Evolutionary conservation across 2,888 invertebrate species (phyloP).

Genomic region (Macrophya annulata): DNA sequence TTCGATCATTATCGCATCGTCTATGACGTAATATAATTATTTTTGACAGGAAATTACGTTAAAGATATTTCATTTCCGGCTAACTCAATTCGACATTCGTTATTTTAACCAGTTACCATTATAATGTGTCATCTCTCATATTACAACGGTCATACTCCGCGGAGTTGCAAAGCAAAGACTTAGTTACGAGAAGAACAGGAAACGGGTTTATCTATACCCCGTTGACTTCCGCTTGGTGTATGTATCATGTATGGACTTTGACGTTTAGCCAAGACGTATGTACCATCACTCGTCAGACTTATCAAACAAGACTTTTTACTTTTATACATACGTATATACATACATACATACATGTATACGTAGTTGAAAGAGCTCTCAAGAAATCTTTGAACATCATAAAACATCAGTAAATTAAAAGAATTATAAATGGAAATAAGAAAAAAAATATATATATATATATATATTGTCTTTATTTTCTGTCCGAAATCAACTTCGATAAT

Average conservation of each 20-base stretch:
- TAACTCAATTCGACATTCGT: neutral
- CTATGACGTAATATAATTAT: neutral
- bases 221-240: neutral
- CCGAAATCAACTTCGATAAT: too few relatives aligned
- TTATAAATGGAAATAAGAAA: neutral
- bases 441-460: neutral
- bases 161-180: neutral
- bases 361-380: conserved; percentile 1
- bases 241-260: conserved; percentile 12
- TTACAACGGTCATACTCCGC: neutral
- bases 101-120: neutral
- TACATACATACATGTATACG: too few relatives aligned
- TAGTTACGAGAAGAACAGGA: neutral
- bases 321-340: neutral
- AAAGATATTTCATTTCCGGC: neutral
- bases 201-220: neutral
- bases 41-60: neutral
- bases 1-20: neutral
- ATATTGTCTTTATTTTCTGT: neutral
- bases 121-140: neutral
- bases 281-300: conserved; percentile 1
- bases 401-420: too few relatives aligned
- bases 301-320: neutral
- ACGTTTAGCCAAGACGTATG: neutral
- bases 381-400: neutral